phyloP scores from a whole-genome alignment of 2,113 vertebrate species.

The Plecotus auritus region DNA sequence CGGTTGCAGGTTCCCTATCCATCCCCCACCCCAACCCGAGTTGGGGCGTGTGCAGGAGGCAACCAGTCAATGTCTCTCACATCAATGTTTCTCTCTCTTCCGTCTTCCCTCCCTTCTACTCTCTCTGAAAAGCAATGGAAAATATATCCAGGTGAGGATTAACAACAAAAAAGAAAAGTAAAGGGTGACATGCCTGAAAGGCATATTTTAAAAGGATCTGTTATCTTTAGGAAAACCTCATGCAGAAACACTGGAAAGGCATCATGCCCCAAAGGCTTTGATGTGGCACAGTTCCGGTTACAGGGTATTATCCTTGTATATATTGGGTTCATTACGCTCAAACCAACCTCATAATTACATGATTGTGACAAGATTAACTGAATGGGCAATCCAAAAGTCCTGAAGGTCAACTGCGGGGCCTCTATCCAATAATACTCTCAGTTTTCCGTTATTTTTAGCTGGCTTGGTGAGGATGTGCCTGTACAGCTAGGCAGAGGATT shows the following conservation, averaged over 20 bases:
- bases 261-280: constrained; percentile 31
- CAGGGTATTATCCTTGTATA: background rate
- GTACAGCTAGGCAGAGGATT: background rate
- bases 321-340: constrained; percentile 49
- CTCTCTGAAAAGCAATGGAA: too few species aligned
- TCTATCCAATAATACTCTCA: background rate
- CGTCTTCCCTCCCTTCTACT: too few species aligned
- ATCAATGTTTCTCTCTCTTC: too few species aligned
- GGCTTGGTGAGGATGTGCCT: background rate
- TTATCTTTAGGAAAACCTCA: constrained; percentile 55
- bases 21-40: too few species aligned
- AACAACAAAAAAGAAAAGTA: too few species aligned
- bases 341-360: constrained; percentile 41
- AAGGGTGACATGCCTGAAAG: constrained; percentile 13
- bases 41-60: too few species aligned
- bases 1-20: too few species aligned
- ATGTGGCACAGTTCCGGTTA: constrained; percentile 27
- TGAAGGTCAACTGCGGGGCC: background rate
- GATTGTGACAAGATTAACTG: constrained; percentile 50
- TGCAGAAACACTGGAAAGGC: constrained; percentile 41
- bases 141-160: too few species aligned
- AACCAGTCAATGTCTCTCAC: too few species aligned
- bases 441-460: constrained; percentile 53
- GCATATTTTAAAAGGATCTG: constrained; percentile 49
- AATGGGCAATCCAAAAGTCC: constrained; percentile 8